phyloP scores from a whole-genome alignment of 2,888 invertebrate species.

The Argyresthia goedartella region DNA sequence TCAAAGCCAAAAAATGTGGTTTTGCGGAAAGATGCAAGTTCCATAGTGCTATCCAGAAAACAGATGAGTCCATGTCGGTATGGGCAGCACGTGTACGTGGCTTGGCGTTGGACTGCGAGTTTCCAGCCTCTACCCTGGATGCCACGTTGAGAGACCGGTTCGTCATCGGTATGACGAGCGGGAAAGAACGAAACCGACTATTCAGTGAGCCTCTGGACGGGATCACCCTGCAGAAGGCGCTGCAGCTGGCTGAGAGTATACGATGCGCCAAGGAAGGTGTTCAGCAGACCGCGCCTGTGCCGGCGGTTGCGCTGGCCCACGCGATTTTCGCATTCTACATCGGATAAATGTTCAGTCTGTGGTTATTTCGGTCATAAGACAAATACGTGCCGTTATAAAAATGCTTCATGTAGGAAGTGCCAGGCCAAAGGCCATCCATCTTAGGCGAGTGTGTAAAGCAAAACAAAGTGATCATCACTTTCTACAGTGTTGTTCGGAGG shows the following conservation, averaged over 20 bases:
- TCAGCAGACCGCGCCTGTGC: neutral
- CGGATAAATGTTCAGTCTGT: constrained; percentile 13
- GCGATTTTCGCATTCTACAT: neutral
- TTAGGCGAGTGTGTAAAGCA: constrained; percentile 11
- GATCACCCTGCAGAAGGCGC: neutral
- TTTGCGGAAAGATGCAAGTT: constrained; percentile 8
- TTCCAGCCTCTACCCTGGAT: constrained; percentile 7
- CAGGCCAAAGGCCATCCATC: constrained; percentile 13
- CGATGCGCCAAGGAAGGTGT: neutral
- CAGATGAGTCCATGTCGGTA: constrained; percentile 3
- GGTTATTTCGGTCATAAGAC: constrained; percentile 16
- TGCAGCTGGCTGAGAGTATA: neutral
- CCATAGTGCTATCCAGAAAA: constrained; percentile 7
- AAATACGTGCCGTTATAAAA: no score
- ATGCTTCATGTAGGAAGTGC: constrained; percentile 16
- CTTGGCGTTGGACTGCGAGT: constrained; percentile 11
- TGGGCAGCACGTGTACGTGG: constrained; percentile 13
- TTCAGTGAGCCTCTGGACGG: neutral
- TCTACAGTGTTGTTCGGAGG: constrained; percentile 7
- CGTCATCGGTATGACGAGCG: neutral
- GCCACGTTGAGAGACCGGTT: constrained; percentile 16
- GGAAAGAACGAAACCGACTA: neutral
- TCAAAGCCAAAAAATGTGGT: constrained; percentile 6
- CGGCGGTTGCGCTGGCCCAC: neutral
- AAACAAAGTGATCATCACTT: constrained; percentile 6